A percentile compares a stretch with the other conserved stretches of the same genome.
phyloP scores from a whole-genome alignment of 2,888 invertebrate genomes.

The Antitype chi region DNA sequence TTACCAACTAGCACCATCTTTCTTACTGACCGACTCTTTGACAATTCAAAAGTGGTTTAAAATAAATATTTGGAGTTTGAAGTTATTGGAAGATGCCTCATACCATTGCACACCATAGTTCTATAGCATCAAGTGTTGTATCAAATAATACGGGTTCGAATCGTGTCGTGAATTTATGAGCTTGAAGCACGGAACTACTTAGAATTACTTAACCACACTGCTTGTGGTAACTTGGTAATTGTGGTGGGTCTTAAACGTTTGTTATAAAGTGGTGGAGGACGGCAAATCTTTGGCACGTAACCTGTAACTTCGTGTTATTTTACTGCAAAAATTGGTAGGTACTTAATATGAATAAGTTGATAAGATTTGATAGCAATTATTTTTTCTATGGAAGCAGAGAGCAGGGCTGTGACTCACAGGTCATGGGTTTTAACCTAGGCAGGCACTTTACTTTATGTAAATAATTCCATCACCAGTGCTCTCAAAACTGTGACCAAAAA shows the following conservation, averaged over 20 bases:
- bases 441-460: no score
- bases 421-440: no score
- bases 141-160: neutral
- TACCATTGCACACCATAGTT: neutral
- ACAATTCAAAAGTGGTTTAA: no score
- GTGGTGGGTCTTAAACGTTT: neutral
- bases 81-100: neutral
- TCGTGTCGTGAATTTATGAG: conserved; percentile 5
- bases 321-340: neutral
- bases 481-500: no score
- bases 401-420: no score
- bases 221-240: conserved; percentile 12
- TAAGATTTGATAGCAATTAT: neutral
- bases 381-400: no score
- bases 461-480: no score
- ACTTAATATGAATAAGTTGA: neutral
- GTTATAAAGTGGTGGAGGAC: neutral
- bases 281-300: neutral
- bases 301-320: neutral
- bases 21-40: no score
- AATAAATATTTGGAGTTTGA: neutral
- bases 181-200: conserved; percentile 13
- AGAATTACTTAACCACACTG: conserved; percentile 1
- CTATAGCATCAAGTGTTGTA: neutral
- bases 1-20: no score